Base-by-base conservation (phyloP, 1,140 invertebrate genomes). In the Zophobas morio region DNA sequence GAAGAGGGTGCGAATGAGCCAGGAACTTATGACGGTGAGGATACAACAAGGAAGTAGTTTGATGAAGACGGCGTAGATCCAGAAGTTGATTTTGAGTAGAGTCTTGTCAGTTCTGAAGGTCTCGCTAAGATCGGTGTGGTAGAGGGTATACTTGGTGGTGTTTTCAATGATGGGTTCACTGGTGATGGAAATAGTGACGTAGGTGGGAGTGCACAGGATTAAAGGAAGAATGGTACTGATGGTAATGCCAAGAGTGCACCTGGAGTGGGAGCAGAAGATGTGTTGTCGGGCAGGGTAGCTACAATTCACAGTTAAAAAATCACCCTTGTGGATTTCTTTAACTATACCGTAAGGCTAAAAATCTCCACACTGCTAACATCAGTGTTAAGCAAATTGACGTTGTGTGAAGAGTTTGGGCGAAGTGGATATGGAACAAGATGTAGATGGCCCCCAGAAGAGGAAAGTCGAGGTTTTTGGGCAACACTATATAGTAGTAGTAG, bases 331-430 rank as follows among this genome's bases (percentile, higher is more conserved):
- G 20, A 20, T 20, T 20, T 20, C 0, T 20, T 20, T 20, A 20
- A 20, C 20, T 20, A 20, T 60, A 60, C 56, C 56, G 93, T 0
- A 98, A 94, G 0, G 95, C 96, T n/a, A 98, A 93, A 84, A 96
- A 98, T 2, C 97, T 89, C 95, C 97, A 99, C 1, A 98, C 92
- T 0, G 97, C 97, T 42, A 99, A 85, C 0, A 94, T 94, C 0
- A 99, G 93, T 0, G 96, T 98, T 71, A 99, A 85, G 91, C 94
- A 98, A 72, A 97, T 98, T 0, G 96, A 96, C 47, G 97, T 95
- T 0, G 96, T 98, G 85, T 99, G 97, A 83, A 93, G 92, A 0
- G 96, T 94, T 86, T 95, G 90, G 2, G 90, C 89, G 85, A 97
- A 97, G 79, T 96, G 91, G 1, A 93, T 94, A 84, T 96, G 95